Conservation (phyloP, 30 jellyfish, hydroid and myxozoan genomes). For the Hydractinia echinata region DNA sequence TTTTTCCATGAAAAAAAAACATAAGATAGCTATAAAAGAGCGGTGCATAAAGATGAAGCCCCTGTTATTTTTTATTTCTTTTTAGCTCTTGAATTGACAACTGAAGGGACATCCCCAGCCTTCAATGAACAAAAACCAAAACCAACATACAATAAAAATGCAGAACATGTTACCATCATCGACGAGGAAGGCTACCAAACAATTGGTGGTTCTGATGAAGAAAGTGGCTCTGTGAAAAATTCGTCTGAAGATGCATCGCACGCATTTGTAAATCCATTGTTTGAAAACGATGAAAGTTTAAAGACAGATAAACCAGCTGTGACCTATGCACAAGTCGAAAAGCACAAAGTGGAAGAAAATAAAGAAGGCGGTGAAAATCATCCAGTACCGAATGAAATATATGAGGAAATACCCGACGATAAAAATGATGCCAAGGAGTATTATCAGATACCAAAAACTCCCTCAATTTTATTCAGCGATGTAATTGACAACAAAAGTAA, state of each 20-base stretch:
- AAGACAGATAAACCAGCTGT: background rate
- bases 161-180: background rate
- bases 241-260: background rate
- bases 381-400: background rate
- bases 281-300: background rate
- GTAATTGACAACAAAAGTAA: background rate
- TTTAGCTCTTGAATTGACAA: background rate
- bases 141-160: background rate
- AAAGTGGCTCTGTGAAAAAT: background rate
- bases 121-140: background rate
- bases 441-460: too few species aligned
- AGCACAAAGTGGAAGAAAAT: background rate
- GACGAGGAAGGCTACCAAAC: background rate
- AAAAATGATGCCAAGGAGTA: background rate
- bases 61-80: background rate
- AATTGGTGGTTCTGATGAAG: slow-evolving; percentile 6
- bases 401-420: slow-evolving; percentile 5
- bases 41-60: too few species aligned
- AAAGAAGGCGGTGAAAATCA: too few species aligned
- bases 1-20: too few species aligned
- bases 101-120: background rate
- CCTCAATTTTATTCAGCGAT: background rate
- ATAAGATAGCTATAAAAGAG: too few species aligned
- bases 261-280: slow-evolving; percentile 8
- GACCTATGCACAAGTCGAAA: slow-evolving; percentile 3